These are phyloP conservation scores for Pachydiplax longipennis DNA, from an alignment of 2,888 invertebrate genomes.

Conservation along the genomic window DNA sequence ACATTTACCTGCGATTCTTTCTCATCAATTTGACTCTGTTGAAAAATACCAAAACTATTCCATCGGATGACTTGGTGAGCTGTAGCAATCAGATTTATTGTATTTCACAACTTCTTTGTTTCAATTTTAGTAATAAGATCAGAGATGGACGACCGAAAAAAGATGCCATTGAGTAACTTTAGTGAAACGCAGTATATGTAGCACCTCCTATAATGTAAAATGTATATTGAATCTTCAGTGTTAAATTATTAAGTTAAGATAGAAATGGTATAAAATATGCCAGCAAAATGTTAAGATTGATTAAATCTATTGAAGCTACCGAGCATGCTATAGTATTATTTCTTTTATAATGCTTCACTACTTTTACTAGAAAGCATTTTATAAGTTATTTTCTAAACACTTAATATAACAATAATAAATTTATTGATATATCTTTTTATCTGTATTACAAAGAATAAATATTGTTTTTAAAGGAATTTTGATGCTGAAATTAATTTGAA, in stretches of 20 bases:
- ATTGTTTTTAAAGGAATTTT: conserved; percentile 1
- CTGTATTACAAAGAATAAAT: conserved; percentile 12
- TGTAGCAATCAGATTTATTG: not conserved
- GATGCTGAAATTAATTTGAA: not conserved
- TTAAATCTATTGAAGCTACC: not conserved
- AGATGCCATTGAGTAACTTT: not conserved
- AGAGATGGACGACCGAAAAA: not conserved
- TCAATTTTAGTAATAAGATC: not conserved
- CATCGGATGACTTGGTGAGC: not conserved
- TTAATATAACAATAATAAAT: not conserved
- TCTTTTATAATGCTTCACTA: not conserved
- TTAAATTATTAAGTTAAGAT: conserved; percentile 1
- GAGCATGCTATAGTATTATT: conserved; percentile 26
- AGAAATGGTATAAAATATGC: not conserved
- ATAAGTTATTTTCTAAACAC: not conserved
- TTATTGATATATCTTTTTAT: conserved; percentile 1
- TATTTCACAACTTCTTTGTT: not conserved
- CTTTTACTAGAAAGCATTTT: not conserved
- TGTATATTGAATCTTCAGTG: not conserved
- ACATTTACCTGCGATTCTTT: not conserved
- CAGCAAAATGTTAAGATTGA: not conserved
- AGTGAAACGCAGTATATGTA: conserved; percentile 9
- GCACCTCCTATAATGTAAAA: not conserved
- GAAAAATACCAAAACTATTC: no score
- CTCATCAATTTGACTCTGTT: not conserved